Evolutionary conservation across 2,888 invertebrate genomes (phyloP).

Genomic region (Cetonia aurata): DNA sequence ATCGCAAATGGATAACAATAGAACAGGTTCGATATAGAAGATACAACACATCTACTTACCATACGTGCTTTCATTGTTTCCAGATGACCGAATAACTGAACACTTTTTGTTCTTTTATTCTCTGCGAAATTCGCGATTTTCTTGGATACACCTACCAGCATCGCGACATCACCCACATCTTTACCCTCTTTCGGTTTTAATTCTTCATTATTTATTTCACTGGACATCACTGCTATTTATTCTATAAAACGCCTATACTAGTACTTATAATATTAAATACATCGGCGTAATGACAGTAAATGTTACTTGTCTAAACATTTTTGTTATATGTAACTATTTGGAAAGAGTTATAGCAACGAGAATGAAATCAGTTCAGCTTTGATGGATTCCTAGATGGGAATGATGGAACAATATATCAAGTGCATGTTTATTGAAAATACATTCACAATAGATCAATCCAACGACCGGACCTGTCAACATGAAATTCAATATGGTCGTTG

Average conservation of each 20-base stretch:
- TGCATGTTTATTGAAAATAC: no score
- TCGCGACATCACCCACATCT: constrained; percentile 28
- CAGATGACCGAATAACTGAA: constrained; percentile 29
- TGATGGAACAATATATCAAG: no score
- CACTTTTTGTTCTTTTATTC: constrained; percentile 46
- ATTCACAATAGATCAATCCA: no score
- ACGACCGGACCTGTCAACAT: no score
- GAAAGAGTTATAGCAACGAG: no score
- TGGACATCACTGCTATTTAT: neutral
- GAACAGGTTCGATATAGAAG: no score
- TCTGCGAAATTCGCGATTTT: constrained; percentile 53
- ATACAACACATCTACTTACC: constrained; percentile 24
- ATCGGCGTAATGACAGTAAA: neutral
- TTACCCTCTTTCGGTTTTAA: neutral
- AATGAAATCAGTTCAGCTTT: no score
- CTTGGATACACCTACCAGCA: constrained; percentile 57
- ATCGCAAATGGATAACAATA: no score
- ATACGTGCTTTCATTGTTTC: constrained; percentile 41
- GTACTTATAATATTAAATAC: neutral
- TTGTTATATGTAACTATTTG: constrained; percentile 1
- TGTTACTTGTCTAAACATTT: neutral
- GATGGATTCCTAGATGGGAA: no score
- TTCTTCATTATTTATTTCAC: neutral
- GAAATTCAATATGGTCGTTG: no score
- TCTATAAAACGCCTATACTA: no score